These are phyloP conservation scores for Oryzias curvinotus DNA, from an alignment of 2,113 vertebrate species.

Conservation along the genomic window DNA sequence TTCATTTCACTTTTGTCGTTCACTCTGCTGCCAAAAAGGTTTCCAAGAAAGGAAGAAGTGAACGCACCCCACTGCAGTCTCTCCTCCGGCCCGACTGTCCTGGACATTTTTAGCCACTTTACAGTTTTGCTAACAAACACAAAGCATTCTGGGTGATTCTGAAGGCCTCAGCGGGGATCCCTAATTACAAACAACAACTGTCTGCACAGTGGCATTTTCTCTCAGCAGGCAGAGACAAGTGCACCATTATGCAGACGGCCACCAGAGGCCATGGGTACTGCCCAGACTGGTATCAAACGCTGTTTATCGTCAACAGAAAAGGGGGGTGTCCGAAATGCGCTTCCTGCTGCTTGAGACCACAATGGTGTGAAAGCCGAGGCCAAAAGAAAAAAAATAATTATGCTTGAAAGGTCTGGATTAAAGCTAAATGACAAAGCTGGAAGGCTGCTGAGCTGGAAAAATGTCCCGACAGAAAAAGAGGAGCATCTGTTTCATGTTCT, in stretches of 20 bases:
- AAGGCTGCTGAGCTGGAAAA: constrained; percentile 15
- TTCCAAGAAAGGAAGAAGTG: no score
- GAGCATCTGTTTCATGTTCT: no score
- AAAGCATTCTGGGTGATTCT: neutral
- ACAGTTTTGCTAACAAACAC: neutral
- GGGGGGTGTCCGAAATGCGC: constrained; percentile 9
- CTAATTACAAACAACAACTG: constrained; percentile 52
- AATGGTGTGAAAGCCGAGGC: neutral
- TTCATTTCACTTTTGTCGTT: no score
- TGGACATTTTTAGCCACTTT: no score
- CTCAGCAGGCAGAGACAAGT: constrained; percentile 53
- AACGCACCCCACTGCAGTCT: no score
- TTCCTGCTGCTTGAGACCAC: constrained; percentile 3
- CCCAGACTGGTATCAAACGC: constrained; percentile 18
- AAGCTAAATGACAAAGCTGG: constrained; percentile 18
- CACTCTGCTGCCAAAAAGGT: no score
- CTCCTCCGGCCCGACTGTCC: no score
- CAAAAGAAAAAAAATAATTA: constrained; percentile 13
- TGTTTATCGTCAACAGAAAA: constrained; percentile 15
- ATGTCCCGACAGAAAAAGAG: neutral
- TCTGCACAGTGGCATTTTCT: constrained; percentile 37
- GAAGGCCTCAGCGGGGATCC: constrained; percentile 29
- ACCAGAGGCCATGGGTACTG: neutral
- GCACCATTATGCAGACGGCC: constrained; percentile 32
- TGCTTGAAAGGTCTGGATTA: constrained; percentile 12